Evolutionary conservation across 37 sponge, comb jelly and placozoan species (phyloP).

Genomic region (Petrosia ficiformis): DNA sequence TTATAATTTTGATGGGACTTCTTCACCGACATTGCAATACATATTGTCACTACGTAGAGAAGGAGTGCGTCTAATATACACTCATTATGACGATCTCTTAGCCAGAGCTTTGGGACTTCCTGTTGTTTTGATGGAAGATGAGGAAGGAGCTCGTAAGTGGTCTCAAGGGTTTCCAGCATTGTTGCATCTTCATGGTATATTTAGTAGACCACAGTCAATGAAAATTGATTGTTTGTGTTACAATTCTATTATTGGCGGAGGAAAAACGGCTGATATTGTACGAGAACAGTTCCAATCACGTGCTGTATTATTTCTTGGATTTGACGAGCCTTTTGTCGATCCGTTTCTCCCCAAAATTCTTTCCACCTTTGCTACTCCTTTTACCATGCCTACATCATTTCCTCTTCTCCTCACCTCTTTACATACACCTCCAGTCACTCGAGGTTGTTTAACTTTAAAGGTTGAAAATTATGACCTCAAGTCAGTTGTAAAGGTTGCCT

Average conservation of each 20-base stretch:
- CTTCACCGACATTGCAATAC: not conserved
- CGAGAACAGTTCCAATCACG: slow-evolving; percentile 29
- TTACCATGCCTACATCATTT: not conserved
- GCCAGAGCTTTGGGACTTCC: slow-evolving; percentile 10
- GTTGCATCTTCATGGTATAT: slow-evolving; percentile 48
- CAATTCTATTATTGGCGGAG: slow-evolving; percentile 6
- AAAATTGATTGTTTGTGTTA: slow-evolving; percentile 36
- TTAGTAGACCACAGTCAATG: slow-evolving; percentile 13
- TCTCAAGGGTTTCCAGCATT: slow-evolving; percentile 12
- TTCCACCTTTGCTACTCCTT: slow-evolving; percentile 5
- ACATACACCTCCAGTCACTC: not conserved
- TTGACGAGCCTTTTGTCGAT: slow-evolving; percentile 35
- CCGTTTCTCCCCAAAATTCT: slow-evolving; percentile 49
- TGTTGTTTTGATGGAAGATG: slow-evolving; percentile 22
- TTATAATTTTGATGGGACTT: not conserved
- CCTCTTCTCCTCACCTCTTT: not conserved
- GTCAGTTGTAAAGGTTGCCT: not conserved
- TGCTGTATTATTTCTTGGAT: slow-evolving; percentile 36
- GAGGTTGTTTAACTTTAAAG: not conserved
- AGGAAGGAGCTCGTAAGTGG: slow-evolving; percentile 41
- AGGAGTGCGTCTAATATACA: slow-evolving; percentile 39
- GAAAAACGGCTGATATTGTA: not conserved
- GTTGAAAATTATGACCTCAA: not conserved
- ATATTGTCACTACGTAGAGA: slow-evolving; percentile 11
- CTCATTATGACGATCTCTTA: slow-evolving; percentile 44